Evolutionary conservation across 1,140 invertebrate species (phyloP), one percentile per base, ranked within the genome.

Genomic region (Drosophila repletoides): DNA sequence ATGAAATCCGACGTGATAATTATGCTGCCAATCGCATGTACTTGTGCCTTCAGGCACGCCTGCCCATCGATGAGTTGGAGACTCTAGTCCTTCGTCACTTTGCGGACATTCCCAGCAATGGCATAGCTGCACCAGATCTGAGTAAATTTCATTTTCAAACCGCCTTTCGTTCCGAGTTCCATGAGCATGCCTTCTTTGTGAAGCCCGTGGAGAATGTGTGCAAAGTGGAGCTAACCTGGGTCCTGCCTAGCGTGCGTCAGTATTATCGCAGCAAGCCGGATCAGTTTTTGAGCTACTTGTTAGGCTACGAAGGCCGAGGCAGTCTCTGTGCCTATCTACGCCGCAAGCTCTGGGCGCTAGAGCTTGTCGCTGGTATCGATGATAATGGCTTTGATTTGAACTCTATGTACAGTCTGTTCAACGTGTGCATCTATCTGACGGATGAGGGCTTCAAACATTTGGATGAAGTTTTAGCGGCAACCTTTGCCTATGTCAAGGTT

Each of bases 21-120:
- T 99, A 99, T 80, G 96, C 95, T 17, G 95, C 96, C 3, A 95
- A 98, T 81, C 92, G 96, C 58, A 98, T 98, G 96, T 96, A 94
- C 29, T 83, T 98, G 2, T 94, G 95, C 64, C 92, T 98, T 33
- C 90, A 96, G 92, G 96, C 95, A 2, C 93, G 95, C 86, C 91
- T 98, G 79, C 92, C 95, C 6, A 91, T 98, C 3, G 93, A 96
- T 56, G 93, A 92, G 0, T 79, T 99, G 36, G 94, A 96, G 49
- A 86, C 90, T 26, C 89, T 93, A 5, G 94, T 96, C 0, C 76
- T 92, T 5, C 88, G 92, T 21, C 93, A 91, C 81, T 94, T 95
- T 92, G 92, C 91, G 38, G 91, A 92, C 61, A 92, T 96, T 36
- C 93, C 93, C 0, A 93, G 90, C 43, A 95, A 95, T 81, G 77